Conservation (phyloP, 2,888 invertebrate species). For the Chrysolina oricalcia region DNA sequence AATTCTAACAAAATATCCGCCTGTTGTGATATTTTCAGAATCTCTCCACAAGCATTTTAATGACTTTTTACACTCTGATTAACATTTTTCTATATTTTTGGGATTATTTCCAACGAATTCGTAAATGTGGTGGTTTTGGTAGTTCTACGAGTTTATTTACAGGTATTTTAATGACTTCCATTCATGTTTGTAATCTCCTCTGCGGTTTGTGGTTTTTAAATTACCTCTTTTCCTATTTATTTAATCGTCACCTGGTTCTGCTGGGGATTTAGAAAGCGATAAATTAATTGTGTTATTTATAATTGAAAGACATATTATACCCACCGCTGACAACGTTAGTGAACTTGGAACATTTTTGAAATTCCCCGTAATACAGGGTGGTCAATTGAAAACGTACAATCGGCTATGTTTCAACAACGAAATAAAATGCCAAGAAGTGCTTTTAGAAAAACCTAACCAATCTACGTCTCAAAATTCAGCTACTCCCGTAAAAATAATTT, state of each 20-base stretch:
- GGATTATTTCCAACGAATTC: neutral
- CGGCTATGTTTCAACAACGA: too few species aligned
- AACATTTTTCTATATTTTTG: constrained; percentile 1
- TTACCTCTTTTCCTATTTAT: constrained; percentile 32
- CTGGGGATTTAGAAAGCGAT: constrained; percentile 10
- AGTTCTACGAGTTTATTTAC: constrained; percentile 1
- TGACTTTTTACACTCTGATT: neutral
- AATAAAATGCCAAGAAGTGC: too few species aligned
- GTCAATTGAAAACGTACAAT: too few species aligned
- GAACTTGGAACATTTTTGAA: neutral
- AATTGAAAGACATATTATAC: neutral
- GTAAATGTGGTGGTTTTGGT: constrained; percentile 8
- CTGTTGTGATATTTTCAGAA: neutral
- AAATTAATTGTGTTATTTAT: constrained; percentile 15
- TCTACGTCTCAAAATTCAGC: too few species aligned
- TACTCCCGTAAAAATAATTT: too few species aligned
- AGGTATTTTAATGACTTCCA: constrained; percentile 24
- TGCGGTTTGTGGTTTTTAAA: constrained; percentile 36
- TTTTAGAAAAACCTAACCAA: too few species aligned
- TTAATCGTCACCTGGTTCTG: constrained; percentile 24
- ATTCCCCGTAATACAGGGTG: neutral
- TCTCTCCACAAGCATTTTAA: neutral
- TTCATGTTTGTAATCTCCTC: constrained; percentile 25
- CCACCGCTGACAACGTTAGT: neutral
- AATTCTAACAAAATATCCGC: too few species aligned